These are phyloP conservation scores for Papilio protenor DNA, from an alignment of 2,888 invertebrate species.

Conservation along the genomic window DNA sequence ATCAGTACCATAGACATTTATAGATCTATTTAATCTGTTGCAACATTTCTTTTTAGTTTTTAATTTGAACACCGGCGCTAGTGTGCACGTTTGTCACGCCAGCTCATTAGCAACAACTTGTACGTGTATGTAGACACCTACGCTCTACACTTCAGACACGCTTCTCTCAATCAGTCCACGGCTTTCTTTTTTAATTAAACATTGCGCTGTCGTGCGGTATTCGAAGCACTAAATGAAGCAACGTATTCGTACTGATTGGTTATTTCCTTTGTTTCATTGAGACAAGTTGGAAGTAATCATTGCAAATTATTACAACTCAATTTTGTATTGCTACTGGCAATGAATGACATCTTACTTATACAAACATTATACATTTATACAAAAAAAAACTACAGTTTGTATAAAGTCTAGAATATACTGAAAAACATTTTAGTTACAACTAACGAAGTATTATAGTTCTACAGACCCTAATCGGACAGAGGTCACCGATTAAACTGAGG, in stretches of 20 bases:
- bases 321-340: neutral
- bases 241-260: constrained; percentile 43
- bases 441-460: constrained; percentile 45
- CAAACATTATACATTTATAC: too few species aligned
- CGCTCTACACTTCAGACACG: constrained; percentile 41
- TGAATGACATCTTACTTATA: neutral
- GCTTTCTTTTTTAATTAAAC: constrained; percentile 44
- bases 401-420: too few species aligned
- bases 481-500: constrained; percentile 63
- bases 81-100: constrained; percentile 33
- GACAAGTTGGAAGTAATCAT: constrained; percentile 25
- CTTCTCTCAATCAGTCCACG: constrained; percentile 40
- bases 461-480: constrained; percentile 60
- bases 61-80: constrained; percentile 4
- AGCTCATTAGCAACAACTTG: constrained; percentile 43
- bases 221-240: constrained; percentile 42
- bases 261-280: constrained; percentile 34
- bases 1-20: constrained; percentile 6
- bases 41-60: constrained; percentile 21
- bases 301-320: constrained; percentile 36
- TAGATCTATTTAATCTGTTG: constrained; percentile 17
- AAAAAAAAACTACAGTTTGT: too few species aligned
- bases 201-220: constrained; percentile 30
- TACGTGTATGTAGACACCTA: constrained; percentile 35
- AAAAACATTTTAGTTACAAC: constrained; percentile 27